Evolutionary conservation across 2,888 invertebrate species (phyloP).

Genomic region (Glyphotaelius pellucidus): DNA sequence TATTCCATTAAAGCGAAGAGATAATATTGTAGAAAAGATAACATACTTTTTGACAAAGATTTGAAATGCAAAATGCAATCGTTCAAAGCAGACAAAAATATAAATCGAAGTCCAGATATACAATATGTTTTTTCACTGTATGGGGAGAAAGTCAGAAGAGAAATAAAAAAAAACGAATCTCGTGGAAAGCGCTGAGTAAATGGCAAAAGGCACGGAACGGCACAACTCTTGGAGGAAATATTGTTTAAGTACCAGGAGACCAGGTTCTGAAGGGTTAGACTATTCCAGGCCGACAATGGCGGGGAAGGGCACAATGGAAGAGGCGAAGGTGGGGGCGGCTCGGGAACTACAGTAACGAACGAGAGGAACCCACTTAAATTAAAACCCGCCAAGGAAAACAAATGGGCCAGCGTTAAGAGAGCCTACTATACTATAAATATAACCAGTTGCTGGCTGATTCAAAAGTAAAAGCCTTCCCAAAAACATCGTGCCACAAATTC

Average conservation of each 20-base stretch:
- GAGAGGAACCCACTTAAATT: constrained; percentile 52
- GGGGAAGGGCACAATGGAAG: background rate
- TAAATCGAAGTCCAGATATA: background rate
- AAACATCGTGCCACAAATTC: background rate
- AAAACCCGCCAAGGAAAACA: constrained; percentile 44
- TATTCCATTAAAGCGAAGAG: background rate
- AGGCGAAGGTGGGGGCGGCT: background rate
- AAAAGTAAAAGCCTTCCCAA: background rate
- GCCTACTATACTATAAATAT: background rate
- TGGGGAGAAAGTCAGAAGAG: background rate
- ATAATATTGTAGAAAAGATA: background rate
- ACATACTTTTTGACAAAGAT: background rate
- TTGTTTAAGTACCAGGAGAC: constrained; percentile 4
- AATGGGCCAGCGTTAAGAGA: constrained; percentile 33
- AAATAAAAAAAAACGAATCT: background rate
- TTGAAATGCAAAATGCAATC: background rate
- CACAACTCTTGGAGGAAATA: background rate
- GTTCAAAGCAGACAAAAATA: background rate
- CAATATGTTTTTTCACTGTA: background rate
- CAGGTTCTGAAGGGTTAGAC: constrained; percentile 12
- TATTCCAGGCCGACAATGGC: constrained; percentile 17
- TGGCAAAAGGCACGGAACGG: background rate
- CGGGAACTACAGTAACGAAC: constrained; percentile 51
- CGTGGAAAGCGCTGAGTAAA: constrained; percentile 4
- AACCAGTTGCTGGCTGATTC: background rate